Percentiles rank a stretch among this genome's conserved stretches.
Conservation (phyloP, 2,113 vertebrate genomes). For the Ailurus styani region DNA sequence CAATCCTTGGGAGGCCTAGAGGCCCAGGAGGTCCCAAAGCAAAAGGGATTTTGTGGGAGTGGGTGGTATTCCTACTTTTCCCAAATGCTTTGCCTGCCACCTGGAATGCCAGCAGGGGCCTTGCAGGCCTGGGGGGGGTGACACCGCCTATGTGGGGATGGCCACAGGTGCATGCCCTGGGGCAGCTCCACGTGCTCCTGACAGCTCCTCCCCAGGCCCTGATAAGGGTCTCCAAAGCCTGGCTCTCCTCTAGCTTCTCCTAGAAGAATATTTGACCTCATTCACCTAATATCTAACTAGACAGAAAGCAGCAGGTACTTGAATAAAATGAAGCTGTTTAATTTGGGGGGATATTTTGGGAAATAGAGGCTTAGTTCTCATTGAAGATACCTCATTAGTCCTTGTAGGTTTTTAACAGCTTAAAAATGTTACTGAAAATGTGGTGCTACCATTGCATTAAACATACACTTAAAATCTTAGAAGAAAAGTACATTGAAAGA, state of each 20-base stretch:
- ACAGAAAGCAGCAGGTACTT: neutral
- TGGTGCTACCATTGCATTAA: neutral
- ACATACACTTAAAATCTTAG: neutral
- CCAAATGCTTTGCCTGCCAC: neutral
- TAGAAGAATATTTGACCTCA: neutral
- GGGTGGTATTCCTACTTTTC: neutral
- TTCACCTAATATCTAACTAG: neutral
- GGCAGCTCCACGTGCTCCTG: neutral
- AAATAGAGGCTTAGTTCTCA: neutral
- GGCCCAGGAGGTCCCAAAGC: neutral
- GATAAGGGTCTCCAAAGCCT: neutral
- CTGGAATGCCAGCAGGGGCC: neutral
- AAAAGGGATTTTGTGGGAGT: neutral
- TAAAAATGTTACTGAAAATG: neutral
- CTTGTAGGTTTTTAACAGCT: neutral
- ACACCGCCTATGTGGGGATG: neutral
- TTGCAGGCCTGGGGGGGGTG: too few species aligned
- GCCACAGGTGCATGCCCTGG: neutral
- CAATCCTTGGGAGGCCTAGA: neutral
- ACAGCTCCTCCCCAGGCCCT: fast-evolving
- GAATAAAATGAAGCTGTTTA: neutral
- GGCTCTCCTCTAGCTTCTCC: neutral
- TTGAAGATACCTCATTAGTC: neutral
- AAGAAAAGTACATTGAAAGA: too few species aligned
- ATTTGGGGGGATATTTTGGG: neutral